Base-by-base conservation (phyloP, 1,140 invertebrate species). In the Helicoverpa zea region DNA sequence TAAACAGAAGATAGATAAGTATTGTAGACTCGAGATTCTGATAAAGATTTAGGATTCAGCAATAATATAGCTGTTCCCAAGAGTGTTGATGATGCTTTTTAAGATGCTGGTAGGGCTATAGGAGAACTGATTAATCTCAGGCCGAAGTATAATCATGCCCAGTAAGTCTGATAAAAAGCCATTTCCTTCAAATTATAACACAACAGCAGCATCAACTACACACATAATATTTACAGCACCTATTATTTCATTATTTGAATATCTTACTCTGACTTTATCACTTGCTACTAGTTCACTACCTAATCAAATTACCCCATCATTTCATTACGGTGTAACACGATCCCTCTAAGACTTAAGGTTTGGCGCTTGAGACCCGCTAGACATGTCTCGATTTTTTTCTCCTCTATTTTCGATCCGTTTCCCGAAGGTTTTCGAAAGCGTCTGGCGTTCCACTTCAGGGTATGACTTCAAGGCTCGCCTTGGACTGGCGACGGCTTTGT, bases 371-470 rank as follows among this genome's bases (percentile, higher is more conserved):
- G 91, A 94, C 92, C 84, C 87, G 88, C 88, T 94, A 89, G 89
- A 91, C 91, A 93, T 94, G 92, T 95, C 92, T 95, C 92, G 94
- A 95, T 93, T 93, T 93, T 90, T 95, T 92, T 92, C 90, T 89
- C 84, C 82, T 94, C 87, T 92, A 91, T 95, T 95, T 94, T 94
- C 90, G 91, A 94, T 93, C 89, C 87, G 86, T 92, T 90, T 87
- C 88, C 89, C 82, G 78, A 82, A 81, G 79, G 86, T 89, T 90
- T 88, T 84, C 86, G 88, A 90, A 91, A 93, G 86, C 91, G 91
- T 95, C 92, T 92, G 90, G 91, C 88, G 85, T 89, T 84, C 86
- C 84, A 85, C 86, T 87, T 88, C 83, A 83, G 84, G 83, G 82
- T 81, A 83, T 81, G 79, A 78, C 74, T 84, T 77, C 76, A 51